These are phyloP conservation scores for Prinia subflava DNA, from an alignment of 2,113 vertebrate species.

Conservation along the genomic window DNA sequence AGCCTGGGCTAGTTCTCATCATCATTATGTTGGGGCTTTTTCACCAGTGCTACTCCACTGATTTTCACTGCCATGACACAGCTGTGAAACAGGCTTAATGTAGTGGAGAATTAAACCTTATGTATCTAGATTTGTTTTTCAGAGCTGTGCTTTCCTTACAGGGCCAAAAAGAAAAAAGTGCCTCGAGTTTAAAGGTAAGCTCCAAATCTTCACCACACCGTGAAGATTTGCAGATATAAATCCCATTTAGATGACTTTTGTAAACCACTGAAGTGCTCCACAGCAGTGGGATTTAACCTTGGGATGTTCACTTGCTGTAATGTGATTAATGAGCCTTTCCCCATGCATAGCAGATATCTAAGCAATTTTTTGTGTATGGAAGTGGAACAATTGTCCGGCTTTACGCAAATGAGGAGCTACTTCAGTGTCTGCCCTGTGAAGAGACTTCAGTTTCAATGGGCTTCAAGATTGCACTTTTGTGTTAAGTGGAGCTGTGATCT, in stretches of 20 bases:
- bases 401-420: slow-evolving; percentile 54
- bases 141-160: background rate
- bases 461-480: slow-evolving; percentile 63
- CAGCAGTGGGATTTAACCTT: slow-evolving; percentile 47
- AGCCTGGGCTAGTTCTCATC: background rate
- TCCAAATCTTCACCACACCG: accelerated
- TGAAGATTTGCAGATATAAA: background rate
- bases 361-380: slow-evolving; percentile 28
- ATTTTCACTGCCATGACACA: slow-evolving; percentile 3
- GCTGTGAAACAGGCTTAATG: slow-evolving; percentile 32
- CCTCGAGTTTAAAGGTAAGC: background rate
- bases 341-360: slow-evolving; percentile 28
- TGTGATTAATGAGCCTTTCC: slow-evolving; percentile 58
- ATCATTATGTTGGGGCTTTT: accelerated
- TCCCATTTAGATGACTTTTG: background rate
- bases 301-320: slow-evolving; percentile 34
- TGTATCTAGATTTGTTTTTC: background rate
- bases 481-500: slow-evolving; percentile 61
- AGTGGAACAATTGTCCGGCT: slow-evolving; percentile 43
- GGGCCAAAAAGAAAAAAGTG: background rate
- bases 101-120: slow-evolving; percentile 1
- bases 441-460: slow-evolving; percentile 62
- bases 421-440: slow-evolving; percentile 57
- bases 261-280: background rate
- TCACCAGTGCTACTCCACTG: background rate